Evolutionary conservation across 2,888 invertebrate species (phyloP), one percentile per base, ranked within the genome.

Genomic region (Muschampia staudingeri): DNA sequence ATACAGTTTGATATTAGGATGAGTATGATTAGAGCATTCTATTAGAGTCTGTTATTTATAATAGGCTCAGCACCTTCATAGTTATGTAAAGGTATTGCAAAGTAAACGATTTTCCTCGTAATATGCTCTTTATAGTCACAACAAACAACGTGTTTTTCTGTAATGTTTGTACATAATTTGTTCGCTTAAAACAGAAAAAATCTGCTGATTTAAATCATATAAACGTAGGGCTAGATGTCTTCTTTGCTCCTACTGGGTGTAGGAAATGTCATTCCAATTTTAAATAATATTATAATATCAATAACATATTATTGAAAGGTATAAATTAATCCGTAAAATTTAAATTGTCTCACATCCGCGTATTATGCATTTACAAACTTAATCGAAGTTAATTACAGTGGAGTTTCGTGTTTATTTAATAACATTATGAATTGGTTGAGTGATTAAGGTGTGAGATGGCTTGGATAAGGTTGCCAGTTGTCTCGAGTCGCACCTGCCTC

Each of bases 371-470:
- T 78, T 37, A 71, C 65, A 79, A 76, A 82, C 78, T 76, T 67
- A 76, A 72, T 42, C 79, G 70, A 72, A 76, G 25, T 48, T 76
- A 76, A 76, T 79, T 79, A 76, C 86, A 82, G 81, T 79, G 84
- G 82, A 81, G 76, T 81, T 61, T 65, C 14, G 78, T 83, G 81
- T 82, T 83, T 81, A 85, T 83, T 82, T 80, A 83, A 84, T 84
- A 83, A 93, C 90, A 93, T 94, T 93, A 94, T 88, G 91, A 91
- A 92, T 93, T 93, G 93, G 89, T 91, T 90, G 92, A 93, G 92
- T 93, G 94, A 94, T 94, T 93, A 93, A 93, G 91, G 93, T 90
- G 90, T 90, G 92, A 91, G 91, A 95, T 94, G 84, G 88, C 93
- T 93, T 94, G 89, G 88, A 88, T 84, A 84, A 86, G 91, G 90